phyloP scores from a whole-genome alignment of 2,797 vertebrate species.

The Sebastes taczanowskii region DNA sequence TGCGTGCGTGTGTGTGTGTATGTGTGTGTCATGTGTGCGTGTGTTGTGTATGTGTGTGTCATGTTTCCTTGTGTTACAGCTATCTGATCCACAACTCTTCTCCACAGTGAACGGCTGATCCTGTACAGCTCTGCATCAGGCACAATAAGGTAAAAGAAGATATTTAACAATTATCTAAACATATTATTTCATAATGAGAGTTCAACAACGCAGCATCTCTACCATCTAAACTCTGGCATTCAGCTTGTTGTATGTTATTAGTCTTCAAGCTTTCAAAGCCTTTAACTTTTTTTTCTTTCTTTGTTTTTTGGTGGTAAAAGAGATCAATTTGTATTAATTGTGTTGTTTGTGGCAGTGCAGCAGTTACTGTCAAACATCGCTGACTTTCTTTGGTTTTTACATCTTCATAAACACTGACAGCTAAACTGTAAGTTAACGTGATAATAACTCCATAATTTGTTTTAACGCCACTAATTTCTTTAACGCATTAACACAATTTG shows the following conservation, averaged over 20 bases:
- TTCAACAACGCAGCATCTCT: background rate
- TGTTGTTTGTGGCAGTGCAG: background rate
- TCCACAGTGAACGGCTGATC: conserved; percentile 12
- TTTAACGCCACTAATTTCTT: too few relatives aligned
- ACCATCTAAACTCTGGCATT: background rate
- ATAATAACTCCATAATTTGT: too few relatives aligned
- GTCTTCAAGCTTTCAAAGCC: background rate
- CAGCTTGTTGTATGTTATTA: background rate
- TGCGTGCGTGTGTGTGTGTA: background rate
- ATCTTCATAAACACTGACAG: background rate
- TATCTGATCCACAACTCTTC: conserved; percentile 33
- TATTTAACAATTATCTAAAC: background rate
- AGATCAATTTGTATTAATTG: background rate
- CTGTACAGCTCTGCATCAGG: conserved; percentile 15
- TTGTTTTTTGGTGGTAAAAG: background rate
- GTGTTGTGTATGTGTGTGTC: conserved; percentile 5
- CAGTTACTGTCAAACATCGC: too few relatives aligned
- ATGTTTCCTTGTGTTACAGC: conserved; percentile 27
- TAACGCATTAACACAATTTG: too few relatives aligned
- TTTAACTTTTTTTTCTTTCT: background rate
- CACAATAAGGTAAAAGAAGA: conserved; percentile 13
- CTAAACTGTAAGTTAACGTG: accelerated
- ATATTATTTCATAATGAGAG: background rate
- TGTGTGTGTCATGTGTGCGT: conserved; percentile 22
- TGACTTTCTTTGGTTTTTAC: background rate